Base-by-base conservation (phyloP, 2,797 vertebrate genomes). In the Epinephelus malabaricus region DNA sequence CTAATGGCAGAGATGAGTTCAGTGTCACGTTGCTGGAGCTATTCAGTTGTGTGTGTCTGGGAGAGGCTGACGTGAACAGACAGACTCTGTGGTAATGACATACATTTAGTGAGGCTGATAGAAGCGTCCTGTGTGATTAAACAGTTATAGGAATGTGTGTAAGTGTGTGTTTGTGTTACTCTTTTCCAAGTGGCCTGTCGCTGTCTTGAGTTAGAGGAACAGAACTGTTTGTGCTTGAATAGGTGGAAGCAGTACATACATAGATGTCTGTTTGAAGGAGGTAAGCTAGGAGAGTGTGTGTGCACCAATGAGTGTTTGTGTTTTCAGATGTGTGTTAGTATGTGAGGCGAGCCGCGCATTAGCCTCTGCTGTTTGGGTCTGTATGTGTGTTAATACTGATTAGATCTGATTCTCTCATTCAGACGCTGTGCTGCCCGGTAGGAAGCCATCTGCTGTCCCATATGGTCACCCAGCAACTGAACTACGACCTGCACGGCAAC, bases 371-470 rank as follows among this genome's bases (percentile, higher is more conserved):
- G 77, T 85, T 78, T 83, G 38, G 45, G 74, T 81, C 50, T 72
- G 60, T 76, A 38, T 76, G 65, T 81, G 76, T 77, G 85, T 83
- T 89, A 86, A 89, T 75, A 68, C 91, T 84, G 88, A 87, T 90
- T 83, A 92, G 85, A 92, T 86, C 68, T 67, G 82, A 86, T 77
- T 79, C 82, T 53, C 73, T 89, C 79, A 84, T 92, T 92, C 89
- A 93, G 84, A 83, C 2, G 51, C 54, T 19, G 79, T 18, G 47
- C 69, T 62, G 81, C 71, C 78, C 23, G 49, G 76, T 84, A 85
- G 76, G 60, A 87, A 79, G 86, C 93, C 93, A 95, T 94, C 94
- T 95, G 94, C 76, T 56, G 51, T 76, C 69, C 89, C 92, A 92
- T 94, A 94, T 94, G 94, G 82, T 87, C 83, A 84, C 70, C 78